Evolutionary conservation across 92 coral and sea anemone genomes (phyloP), one percentile per base, ranked within the genome.

Genomic region (Phenganax stokvisi): DNA sequence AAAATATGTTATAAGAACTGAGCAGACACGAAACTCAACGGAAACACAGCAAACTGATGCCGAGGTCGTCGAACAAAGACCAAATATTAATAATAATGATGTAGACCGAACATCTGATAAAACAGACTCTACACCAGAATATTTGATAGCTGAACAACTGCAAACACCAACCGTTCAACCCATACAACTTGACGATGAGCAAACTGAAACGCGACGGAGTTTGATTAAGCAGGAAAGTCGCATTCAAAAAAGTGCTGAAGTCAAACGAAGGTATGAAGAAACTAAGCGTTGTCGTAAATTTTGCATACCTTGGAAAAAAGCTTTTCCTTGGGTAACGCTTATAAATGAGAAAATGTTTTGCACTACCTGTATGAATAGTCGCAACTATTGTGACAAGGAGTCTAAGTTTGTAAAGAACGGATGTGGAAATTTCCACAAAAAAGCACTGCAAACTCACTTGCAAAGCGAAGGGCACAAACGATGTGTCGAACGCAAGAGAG

Each of bases 321-420:
- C 70, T 28, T 58, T 77, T 56, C 70, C 56, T 17, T 77, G 81
- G 81, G 71, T 77, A 37, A 77, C 81, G 9, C 31, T 58, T 10
- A 58, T 10, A 16, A 77, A 77, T 59, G 81, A 17, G 28, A 58
- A 77, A 56, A 77, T 59, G 71, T 77, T 77, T 77, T 77, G 81
- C 12, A 59, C 12, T 28, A 15, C 70, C 44, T 77, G 81, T 59
- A 5, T 77, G 13, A 59, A 58, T 71, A 77, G 71, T 13, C 51
- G 10, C 20, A 77, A 3, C 25, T 30, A 28, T 77, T 77, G 81
- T 30, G 25, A 77, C 81, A 77, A 77, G 71, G 70, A 77, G 44
- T 77, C 81, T 6, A 77, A 59, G 71, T 77, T 77, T 77, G 55
- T 77, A 30, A 77, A 77, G 81, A 56, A 37, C 60, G 81, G 81